phyloP scores from a whole-genome alignment of 1,140 invertebrate species.

The Rhizoglyphus robini region DNA sequence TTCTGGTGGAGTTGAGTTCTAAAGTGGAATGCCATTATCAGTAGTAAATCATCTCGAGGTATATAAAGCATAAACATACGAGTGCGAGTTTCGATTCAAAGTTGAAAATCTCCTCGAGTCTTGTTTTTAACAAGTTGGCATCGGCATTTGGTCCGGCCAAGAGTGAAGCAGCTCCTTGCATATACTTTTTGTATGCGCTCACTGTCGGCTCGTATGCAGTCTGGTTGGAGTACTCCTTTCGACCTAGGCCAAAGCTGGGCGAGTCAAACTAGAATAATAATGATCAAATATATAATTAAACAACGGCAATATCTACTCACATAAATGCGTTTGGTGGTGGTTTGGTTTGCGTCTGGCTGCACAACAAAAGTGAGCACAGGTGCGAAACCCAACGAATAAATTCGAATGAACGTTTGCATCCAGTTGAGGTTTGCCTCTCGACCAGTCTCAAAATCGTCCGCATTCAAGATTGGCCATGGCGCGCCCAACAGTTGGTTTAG shows the following conservation, averaged over 20 bases:
- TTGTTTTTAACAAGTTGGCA: constrained; percentile 29
- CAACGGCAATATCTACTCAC: constrained; percentile 24
- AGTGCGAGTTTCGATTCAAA: constrained; percentile 64
- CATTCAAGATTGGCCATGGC: constrained; percentile 37
- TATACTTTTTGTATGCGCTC: constrained; percentile 37
- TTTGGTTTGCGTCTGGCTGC: constrained; percentile 30
- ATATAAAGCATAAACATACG: constrained; percentile 36
- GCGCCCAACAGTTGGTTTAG: constrained; percentile 30
- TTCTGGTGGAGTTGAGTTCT: constrained; percentile 25
- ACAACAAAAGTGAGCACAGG: constrained; percentile 29
- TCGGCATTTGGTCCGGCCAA: constrained; percentile 44
- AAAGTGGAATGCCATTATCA: constrained; percentile 16
- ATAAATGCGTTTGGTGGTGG: constrained; percentile 29
- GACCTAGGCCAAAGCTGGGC: constrained; percentile 11
- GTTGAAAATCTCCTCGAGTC: constrained; percentile 52
- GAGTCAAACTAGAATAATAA: constrained; percentile 6
- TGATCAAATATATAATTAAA: neutral
- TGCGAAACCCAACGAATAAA: constrained; percentile 17
- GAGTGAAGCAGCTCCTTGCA: constrained; percentile 60
- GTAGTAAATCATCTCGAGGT: neutral
- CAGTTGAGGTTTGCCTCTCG: constrained; percentile 26
- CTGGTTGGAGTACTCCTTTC: constrained; percentile 14
- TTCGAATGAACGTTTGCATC: constrained; percentile 20
- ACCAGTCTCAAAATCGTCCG: constrained; percentile 28
- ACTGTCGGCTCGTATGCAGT: constrained; percentile 24